Percentiles rank a stretch among this genome's conserved stretches.
phyloP scores from a whole-genome alignment of 2,113 vertebrate species.

The Atherinomorus stipes region DNA sequence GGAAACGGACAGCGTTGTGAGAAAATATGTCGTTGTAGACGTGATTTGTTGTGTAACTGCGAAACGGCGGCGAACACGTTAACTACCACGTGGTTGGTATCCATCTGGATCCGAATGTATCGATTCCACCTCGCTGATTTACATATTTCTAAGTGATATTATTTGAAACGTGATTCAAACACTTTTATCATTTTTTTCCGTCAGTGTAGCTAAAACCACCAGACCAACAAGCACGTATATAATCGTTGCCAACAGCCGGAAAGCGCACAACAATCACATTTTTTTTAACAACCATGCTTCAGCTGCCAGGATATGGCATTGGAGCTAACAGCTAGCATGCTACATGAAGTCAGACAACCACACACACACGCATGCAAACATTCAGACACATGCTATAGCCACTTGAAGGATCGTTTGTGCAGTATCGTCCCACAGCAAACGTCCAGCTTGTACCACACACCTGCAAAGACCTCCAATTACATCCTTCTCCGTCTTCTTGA shows the following conservation, averaged over 20 bases:
- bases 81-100: slow-evolving; percentile 78
- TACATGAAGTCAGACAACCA: slow-evolving; percentile 46
- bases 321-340: slow-evolving; percentile 63
- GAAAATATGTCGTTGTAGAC: neutral
- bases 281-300: slow-evolving; percentile 22
- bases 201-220: rapidly evolving
- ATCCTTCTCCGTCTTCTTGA: slow-evolving; percentile 94
- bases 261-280: slow-evolving; percentile 11
- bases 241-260: neutral
- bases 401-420: slow-evolving; percentile 36
- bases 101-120: slow-evolving; percentile 52
- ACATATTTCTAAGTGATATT: slow-evolving; percentile 26
- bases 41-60: slow-evolving; percentile 11
- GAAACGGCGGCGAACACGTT: slow-evolving; percentile 46
- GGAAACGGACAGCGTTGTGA: rapidly evolving
- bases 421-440: neutral
- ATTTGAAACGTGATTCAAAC: neutral
- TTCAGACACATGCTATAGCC: slow-evolving; percentile 12
- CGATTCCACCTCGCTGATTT: slow-evolving; percentile 53
- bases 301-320: slow-evolving; percentile 49
- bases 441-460: slow-evolving; percentile 72
- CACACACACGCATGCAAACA: slow-evolving; percentile 38
- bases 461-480: slow-evolving; percentile 93
- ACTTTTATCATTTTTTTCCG: rapidly evolving
- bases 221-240: rapidly evolving